phyloP scores from a whole-genome alignment of 2,113 vertebrate species.

The Camelus dromedarius region DNA sequence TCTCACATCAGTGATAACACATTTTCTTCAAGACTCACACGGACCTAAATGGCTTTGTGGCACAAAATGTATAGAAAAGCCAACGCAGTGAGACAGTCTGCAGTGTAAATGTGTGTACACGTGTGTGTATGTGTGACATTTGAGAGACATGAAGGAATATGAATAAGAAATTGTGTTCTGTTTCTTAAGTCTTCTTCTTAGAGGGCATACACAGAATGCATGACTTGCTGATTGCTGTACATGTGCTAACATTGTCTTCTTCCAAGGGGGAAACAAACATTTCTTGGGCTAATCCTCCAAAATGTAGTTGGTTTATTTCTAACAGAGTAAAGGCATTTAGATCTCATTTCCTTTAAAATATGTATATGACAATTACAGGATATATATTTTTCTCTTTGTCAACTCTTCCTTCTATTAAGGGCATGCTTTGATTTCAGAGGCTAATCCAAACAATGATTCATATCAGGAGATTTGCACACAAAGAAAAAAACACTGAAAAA shows the following conservation, averaged over 20 bases:
- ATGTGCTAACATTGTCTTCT: neutral
- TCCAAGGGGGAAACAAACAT: neutral
- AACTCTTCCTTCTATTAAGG: neutral
- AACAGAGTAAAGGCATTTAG: neutral
- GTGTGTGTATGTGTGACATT: neutral
- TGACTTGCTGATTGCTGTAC: neutral
- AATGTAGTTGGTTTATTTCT: neutral
- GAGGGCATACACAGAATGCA: neutral
- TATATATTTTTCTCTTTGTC: neutral
- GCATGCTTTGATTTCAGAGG: neutral
- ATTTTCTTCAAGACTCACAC: neutral
- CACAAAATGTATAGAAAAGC: neutral
- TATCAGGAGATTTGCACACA: neutral
- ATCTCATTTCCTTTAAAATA: conserved; percentile 16
- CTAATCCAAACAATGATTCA: neutral
- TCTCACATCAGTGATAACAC: neutral
- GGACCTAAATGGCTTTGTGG: neutral
- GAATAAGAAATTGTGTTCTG: neutral
- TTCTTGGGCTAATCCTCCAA: neutral
- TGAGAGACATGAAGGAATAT: neutral
- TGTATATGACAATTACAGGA: neutral
- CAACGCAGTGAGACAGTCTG: neutral
- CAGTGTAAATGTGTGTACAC: neutral
- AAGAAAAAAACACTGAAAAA: neutral
- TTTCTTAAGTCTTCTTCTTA: neutral